A percentile compares a stretch with the other conserved stretches of the same genome.
Conservation (phyloP, 2,888 invertebrate species). For the Agrochola circellaris region DNA sequence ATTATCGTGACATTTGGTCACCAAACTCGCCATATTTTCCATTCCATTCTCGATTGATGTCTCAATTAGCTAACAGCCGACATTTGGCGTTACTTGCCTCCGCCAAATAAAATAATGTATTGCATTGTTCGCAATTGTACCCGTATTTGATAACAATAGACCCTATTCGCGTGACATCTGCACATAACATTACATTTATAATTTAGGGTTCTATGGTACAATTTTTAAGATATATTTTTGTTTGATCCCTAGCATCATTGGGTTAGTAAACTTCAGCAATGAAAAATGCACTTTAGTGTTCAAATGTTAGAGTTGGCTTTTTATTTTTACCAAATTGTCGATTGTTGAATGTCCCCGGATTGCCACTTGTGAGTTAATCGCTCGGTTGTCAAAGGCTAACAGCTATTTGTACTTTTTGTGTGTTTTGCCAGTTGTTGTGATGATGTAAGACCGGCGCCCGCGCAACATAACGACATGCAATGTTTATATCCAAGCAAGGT, state of each 20-base stretch:
- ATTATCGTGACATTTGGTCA: slow-evolving; percentile 68
- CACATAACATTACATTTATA: slow-evolving; percentile 48
- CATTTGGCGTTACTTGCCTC: slow-evolving; percentile 86
- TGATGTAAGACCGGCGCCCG: slow-evolving; percentile 18
- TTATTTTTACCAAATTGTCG: slow-evolving; percentile 64
- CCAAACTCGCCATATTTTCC: slow-evolving; percentile 71
- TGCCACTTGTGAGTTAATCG: slow-evolving; percentile 84
- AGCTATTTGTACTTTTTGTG: slow-evolving; percentile 82
- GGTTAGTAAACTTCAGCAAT: background rate
- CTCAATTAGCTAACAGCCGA: slow-evolving; percentile 87
- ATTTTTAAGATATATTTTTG: slow-evolving; percentile 55
- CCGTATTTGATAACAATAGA: slow-evolving; percentile 88
- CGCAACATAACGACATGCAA: slow-evolving; percentile 61
- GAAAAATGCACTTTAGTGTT: slow-evolving; percentile 15
- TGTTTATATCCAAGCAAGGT: slow-evolving; percentile 20
- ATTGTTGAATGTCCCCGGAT: slow-evolving; percentile 77
- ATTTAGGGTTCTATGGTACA: slow-evolving; percentile 33
- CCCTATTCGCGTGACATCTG: slow-evolving; percentile 83
- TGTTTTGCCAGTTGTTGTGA: slow-evolving; percentile 80
- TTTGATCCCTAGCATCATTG: slow-evolving; percentile 16
- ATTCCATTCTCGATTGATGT: slow-evolving; percentile 74
- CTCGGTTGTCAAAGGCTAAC: slow-evolving; percentile 74
- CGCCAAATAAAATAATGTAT: slow-evolving; percentile 85
- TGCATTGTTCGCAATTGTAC: slow-evolving; percentile 87
- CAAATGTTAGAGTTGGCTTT: slow-evolving; percentile 53